Percentiles rank a stretch among this genome's conserved stretches.
Conservation (phyloP, 2,797 vertebrate genomes). For the Lutjanus argentimaculatus region DNA sequence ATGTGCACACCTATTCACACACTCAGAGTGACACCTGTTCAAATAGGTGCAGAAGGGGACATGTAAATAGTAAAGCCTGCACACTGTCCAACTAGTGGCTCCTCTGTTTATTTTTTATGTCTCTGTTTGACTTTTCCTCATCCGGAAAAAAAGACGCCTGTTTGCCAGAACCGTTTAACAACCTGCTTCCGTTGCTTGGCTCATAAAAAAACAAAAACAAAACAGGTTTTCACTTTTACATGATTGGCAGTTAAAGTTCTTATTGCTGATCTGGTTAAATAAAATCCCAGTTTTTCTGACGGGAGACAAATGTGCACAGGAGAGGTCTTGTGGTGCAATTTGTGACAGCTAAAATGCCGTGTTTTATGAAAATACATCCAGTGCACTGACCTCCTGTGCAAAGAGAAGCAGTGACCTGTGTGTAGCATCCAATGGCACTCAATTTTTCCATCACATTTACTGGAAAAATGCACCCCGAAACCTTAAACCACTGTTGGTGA, state of each 20-base stretch:
- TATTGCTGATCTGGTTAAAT: constrained; percentile 5
- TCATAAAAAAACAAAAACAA: constrained; percentile 21
- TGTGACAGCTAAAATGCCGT: neutral
- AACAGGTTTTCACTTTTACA: constrained; percentile 7
- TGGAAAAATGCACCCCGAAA: neutral
- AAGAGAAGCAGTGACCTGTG: neutral
- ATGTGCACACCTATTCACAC: constrained; percentile 25
- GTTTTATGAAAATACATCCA: neutral
- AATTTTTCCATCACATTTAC: neutral
- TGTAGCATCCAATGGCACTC: neutral
- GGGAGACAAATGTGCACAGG: neutral
- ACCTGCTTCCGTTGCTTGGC: constrained; percentile 15
- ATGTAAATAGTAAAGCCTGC: constrained; percentile 45
- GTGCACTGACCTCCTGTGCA: neutral
- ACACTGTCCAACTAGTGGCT: constrained; percentile 14
- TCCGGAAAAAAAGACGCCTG: constrained; percentile 23
- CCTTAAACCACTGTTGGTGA: neutral
- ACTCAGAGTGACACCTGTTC: constrained; percentile 64
- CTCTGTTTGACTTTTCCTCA: constrained; percentile 45
- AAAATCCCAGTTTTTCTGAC: neutral
- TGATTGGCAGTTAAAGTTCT: constrained; percentile 30
- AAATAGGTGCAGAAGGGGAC: constrained; percentile 39
- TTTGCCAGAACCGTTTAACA: constrained; percentile 49
- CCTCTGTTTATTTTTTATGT: constrained; percentile 46
- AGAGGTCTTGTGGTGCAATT: neutral